Evolutionary conservation across 2,888 invertebrate genomes (phyloP), one percentile per base, ranked within the genome.

Genomic region (Drymonia ruficornis): DNA sequence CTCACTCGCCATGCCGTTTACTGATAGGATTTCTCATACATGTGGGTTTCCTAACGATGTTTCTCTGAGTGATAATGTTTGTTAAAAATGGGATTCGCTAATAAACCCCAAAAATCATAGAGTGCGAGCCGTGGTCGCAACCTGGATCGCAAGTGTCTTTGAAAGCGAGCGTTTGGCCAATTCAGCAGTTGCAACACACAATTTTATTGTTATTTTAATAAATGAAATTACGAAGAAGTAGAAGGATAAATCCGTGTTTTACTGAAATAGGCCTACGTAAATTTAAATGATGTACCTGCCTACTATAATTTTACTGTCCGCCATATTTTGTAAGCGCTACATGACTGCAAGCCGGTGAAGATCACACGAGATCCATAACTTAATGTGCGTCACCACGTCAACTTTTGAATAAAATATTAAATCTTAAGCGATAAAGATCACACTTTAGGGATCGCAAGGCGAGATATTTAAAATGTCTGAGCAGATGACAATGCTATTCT

Each of bases 341-440:
- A 49, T 57, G 61, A 56, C 50, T 18, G 44, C 40, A 16, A 36
- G 49, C 42, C 48, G 56, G 55, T 44, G 47, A 59, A 59, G 54
- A 51, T 56, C 52, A 61, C 43, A 61, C 47, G 42, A 36, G 18
- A 56, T 16, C 15, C 47, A 46, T 55, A 52, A 45, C 38, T 44
- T 53, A 46, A 61, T 34, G 50, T 47, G 50, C 56, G 56, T 65
- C 70, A 59, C 0, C 55, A 28, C 42, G 51, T 65, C 63, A 56
- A 40, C 59, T 59, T 58, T 50, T 57, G 61, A 64, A 58, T 61
- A 61, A 66, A 64, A 59, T 63, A 65, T 69, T 40, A 55, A 57
- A 50, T 56, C 47, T 65, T 58, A 45, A 43, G 36, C 62, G 70
- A 69, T 67, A 63, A 58, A 13, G n/a, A 63, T 65, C 56, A 23